Conservation (phyloP, 2,113 vertebrate species). For the Antennarius striatus region DNA sequence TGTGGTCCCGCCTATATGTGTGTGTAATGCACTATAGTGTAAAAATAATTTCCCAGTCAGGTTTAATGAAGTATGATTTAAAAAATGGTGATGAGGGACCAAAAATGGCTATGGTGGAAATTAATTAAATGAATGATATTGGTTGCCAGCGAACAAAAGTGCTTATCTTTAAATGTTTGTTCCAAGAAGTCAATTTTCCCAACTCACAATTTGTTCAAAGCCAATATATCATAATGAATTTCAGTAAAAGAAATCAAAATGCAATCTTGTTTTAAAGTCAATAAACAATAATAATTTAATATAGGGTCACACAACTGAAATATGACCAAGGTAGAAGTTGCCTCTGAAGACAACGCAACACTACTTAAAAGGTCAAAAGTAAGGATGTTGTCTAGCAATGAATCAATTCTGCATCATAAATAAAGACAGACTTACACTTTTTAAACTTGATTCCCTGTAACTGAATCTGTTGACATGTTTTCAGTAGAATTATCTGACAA, state of each 20-base stretch:
- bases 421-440: not conserved
- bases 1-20: too few species aligned
- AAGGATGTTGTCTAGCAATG: not conserved
- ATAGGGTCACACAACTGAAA: not conserved
- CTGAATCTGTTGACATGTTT: not conserved
- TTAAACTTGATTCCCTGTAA: not conserved
- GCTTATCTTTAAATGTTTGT: too few species aligned
- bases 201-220: too few species aligned
- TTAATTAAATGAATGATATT: not conserved
- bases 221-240: not conserved
- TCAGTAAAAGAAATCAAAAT: not conserved
- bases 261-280: too few species aligned
- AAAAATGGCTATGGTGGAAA: not conserved
- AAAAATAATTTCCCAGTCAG: too few species aligned
- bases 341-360: not conserved
- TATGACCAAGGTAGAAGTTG: not conserved
- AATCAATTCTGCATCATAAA: not conserved
- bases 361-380: too few species aligned
- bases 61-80: not conserved
- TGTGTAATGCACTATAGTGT: too few species aligned
- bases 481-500: conserved; percentile 8
- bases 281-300: too few species aligned
- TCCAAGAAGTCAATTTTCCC: too few species aligned
- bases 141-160: not conserved
- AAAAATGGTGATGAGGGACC: not conserved